Evolutionary conservation across 2,888 invertebrate genomes (phyloP).

Genomic region (Tenthredo mesomela): DNA sequence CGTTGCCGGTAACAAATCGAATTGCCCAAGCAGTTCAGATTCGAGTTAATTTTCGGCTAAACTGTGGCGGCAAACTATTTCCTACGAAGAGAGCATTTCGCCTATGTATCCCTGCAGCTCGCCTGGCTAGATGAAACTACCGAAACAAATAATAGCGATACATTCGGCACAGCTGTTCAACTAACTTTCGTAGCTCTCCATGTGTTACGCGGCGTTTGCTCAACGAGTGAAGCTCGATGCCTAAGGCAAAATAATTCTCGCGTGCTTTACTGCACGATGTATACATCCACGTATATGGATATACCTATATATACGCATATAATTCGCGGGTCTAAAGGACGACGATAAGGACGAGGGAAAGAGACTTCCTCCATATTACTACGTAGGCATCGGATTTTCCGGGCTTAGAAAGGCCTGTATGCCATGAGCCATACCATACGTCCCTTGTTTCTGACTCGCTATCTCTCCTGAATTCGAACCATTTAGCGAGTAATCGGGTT

Average conservation of each 20-base stretch:
- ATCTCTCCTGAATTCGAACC: conserved; percentile 37
- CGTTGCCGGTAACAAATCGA: conserved; percentile 50
- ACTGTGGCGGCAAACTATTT: conserved; percentile 44
- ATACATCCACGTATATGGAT: background rate
- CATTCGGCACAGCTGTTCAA: conserved; percentile 70
- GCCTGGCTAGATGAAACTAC: conserved; percentile 58
- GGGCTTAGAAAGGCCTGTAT: background rate
- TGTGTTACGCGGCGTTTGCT: conserved; percentile 28
- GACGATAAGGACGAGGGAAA: conserved; percentile 29
- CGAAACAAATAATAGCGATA: conserved; percentile 71
- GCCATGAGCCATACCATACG: conserved; percentile 3
- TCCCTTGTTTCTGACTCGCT: conserved; percentile 19
- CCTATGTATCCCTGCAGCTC: background rate
- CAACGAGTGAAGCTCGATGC: conserved; percentile 41
- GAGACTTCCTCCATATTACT: background rate
- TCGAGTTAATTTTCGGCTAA: conserved; percentile 49
- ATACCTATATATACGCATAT: background rate
- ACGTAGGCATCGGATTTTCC: background rate
- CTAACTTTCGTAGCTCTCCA: conserved; percentile 62
- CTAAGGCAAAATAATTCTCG: conserved; percentile 47
- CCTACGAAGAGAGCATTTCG: conserved; percentile 22
- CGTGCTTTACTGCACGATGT: background rate
- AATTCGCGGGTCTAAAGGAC: conserved; percentile 8
- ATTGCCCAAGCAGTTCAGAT: conserved; percentile 49
- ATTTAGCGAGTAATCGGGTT: conserved; percentile 34